phyloP scores from a whole-genome alignment of 2,113 vertebrate species.

The Recurvirostra avosetta region DNA sequence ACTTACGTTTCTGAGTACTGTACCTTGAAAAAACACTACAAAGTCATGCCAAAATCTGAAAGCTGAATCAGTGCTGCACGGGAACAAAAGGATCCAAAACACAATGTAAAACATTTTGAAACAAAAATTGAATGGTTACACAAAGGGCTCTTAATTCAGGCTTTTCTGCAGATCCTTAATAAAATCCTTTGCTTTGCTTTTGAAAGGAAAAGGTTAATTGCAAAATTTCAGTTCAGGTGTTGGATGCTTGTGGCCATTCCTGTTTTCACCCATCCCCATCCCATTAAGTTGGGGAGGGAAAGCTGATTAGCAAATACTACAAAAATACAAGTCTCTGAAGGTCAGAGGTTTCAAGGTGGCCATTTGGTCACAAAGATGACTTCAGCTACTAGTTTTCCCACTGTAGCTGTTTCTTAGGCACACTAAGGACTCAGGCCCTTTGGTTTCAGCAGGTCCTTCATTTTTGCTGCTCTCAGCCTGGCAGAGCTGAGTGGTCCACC shows the following conservation, averaged over 20 bases:
- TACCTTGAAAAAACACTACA: not conserved
- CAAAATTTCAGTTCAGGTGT: not conserved
- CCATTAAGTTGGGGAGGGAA: not conserved
- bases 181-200: not conserved
- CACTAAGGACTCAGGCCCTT: not conserved
- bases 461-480: not conserved
- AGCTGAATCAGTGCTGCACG: rapidly evolving
- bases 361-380: not conserved
- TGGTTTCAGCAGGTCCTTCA: not conserved
- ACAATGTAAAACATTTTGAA: not conserved
- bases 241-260: not conserved
- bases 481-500: not conserved
- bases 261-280: not conserved
- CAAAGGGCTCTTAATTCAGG: not conserved
- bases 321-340: not conserved
- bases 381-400: not conserved
- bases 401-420: not conserved
- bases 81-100: not conserved
- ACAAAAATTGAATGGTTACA: not conserved
- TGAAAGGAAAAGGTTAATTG: not conserved
- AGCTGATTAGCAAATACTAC: not conserved
- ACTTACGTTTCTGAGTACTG: not conserved
- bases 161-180: not conserved
- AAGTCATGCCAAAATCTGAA: not conserved
- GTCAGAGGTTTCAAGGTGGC: not conserved